These are phyloP conservation scores for Upupa epops DNA, from an alignment of 2,113 vertebrate species.

Conservation along the genomic window DNA sequence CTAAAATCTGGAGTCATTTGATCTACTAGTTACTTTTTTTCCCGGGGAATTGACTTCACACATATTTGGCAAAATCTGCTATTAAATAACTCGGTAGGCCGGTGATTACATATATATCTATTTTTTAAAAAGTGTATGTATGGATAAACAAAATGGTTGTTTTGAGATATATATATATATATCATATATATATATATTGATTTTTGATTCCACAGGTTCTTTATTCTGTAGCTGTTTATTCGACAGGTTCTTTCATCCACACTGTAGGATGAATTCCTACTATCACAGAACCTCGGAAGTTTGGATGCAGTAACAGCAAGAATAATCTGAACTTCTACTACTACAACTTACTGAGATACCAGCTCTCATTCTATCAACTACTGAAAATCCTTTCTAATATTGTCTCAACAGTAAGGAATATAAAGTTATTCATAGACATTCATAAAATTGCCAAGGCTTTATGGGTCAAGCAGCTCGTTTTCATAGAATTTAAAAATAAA, in stretches of 20 bases:
- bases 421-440: not conserved
- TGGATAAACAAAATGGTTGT: not conserved
- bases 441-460: not conserved
- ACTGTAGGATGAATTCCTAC: not conserved
- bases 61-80: not conserved
- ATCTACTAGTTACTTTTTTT: not conserved
- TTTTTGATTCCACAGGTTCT: not conserved
- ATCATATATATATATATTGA: too few relatives aligned
- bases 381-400: not conserved
- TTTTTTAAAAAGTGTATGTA: not conserved
- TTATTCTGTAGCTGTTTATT: not conserved
- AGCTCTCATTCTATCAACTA: not conserved
- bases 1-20: not conserved
- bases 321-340: not conserved
- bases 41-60: not conserved
- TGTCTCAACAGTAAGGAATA: not conserved
- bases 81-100: not conserved
- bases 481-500: not conserved
- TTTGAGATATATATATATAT: too few relatives aligned
- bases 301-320: not conserved
- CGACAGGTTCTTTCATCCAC: not conserved
- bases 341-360: not conserved
- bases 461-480: not conserved
- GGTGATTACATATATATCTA: not conserved
- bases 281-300: not conserved